A percentile compares a stretch with the other conserved stretches of the same genome.
Evolutionary conservation across 1,140 invertebrate species (phyloP).

Genomic region (Nasonia longicornis): DNA sequence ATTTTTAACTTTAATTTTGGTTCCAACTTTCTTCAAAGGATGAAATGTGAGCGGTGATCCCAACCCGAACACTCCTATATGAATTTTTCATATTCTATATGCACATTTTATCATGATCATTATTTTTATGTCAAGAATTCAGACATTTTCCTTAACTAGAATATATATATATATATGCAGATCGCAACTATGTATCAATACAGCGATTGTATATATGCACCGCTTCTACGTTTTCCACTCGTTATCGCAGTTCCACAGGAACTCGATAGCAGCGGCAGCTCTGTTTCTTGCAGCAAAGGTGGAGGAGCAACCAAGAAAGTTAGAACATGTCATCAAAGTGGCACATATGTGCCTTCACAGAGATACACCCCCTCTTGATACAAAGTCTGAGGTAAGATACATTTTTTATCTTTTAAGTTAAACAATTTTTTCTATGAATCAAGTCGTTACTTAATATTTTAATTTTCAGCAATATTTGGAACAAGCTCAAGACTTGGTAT

Average conservation of each 20-base stretch:
- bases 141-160: conserved; percentile 29
- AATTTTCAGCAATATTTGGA: conserved; percentile 79
- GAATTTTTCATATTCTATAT: not conserved
- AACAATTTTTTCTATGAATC: too few relatives aligned
- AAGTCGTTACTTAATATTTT: not conserved
- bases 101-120: not conserved
- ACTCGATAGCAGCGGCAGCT: conserved; percentile 84
- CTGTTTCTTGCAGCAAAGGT: conserved; percentile 98
- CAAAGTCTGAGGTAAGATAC: conserved; percentile 76
- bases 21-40: not conserved
- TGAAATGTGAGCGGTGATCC: not conserved
- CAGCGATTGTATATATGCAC: conserved; percentile 98
- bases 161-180: conserved; percentile 63
- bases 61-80: not conserved
- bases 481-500: conserved; percentile 89
- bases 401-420: not conserved
- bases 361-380: conserved; percentile 74
- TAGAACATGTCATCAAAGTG: conserved; percentile 95
- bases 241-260: conserved; percentile 86
- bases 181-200: conserved; percentile 92
- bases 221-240: conserved; percentile 96
- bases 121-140: not conserved
- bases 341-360: conserved; percentile 84
- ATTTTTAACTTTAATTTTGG: not conserved
- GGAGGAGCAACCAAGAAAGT: conserved; percentile 95